These are phyloP conservation scores for Astropecten irregularis DNA, from an alignment of 53 echinoderm and acorn worm species.

Conservation along the genomic window DNA sequence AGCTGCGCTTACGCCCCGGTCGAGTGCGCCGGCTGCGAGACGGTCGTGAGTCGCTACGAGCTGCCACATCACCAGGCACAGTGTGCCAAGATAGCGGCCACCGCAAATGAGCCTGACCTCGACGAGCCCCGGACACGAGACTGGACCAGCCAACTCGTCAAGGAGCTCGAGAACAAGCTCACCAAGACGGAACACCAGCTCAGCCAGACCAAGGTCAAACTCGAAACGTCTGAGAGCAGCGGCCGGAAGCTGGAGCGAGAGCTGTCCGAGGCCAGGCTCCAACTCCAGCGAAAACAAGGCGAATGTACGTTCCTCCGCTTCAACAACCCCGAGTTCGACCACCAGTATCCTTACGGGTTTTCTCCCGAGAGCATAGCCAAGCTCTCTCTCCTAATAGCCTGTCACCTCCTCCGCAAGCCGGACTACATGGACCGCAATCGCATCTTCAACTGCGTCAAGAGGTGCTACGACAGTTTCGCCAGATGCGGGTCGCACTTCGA, in stretches of 20 bases:
- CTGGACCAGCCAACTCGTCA: slow-evolving; percentile 16
- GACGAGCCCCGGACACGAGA: not conserved
- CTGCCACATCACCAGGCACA: slow-evolving; percentile 66
- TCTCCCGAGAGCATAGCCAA: slow-evolving; percentile 77
- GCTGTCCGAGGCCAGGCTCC: slow-evolving; percentile 58
- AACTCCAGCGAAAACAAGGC: slow-evolving; percentile 69
- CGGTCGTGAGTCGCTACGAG: slow-evolving; percentile 67
- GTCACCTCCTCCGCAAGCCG: slow-evolving; percentile 77
- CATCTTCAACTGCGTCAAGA: slow-evolving; percentile 80
- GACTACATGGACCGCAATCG: slow-evolving; percentile 70
- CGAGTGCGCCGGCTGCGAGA: slow-evolving; percentile 74
- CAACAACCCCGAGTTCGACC: slow-evolving; percentile 64
- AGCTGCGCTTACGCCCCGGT: slow-evolving; percentile 80
- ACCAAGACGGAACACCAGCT: slow-evolving; percentile 75
- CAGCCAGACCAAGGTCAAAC: slow-evolving; percentile 70
- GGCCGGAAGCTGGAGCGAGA: slow-evolving; percentile 78
- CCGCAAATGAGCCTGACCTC: slow-evolving; percentile 21
- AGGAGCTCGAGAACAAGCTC: slow-evolving; percentile 51
- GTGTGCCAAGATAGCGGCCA: slow-evolving; percentile 63
- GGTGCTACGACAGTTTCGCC: slow-evolving; percentile 86
- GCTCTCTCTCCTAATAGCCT: slow-evolving; percentile 82
- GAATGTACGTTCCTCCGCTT: slow-evolving; percentile 63
- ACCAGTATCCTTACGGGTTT: slow-evolving; percentile 73
- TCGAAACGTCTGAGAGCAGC: slow-evolving; percentile 72
- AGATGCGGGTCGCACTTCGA: slow-evolving; percentile 85